Evolutionary conservation across 2,797 vertebrate species (phyloP), one percentile per base, ranked within the genome.

Genomic region (Siniperca undulata): DNA sequence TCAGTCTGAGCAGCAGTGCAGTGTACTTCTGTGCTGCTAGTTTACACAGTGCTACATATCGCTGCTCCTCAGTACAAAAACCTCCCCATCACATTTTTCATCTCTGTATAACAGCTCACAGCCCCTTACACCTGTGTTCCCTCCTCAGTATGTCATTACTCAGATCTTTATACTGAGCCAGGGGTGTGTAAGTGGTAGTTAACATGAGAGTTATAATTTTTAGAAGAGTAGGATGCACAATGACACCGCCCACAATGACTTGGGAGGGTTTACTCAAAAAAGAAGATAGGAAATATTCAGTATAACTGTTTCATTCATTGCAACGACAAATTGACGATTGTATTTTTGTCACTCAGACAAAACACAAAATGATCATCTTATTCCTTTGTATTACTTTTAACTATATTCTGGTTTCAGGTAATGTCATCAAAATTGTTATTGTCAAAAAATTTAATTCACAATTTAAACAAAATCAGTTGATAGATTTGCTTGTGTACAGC

Each of bases 41-140:
- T 69, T 52, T 56, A 14, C 88, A 91, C 88, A 78, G 82, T 91
- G 77, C 4, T 20, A 27, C 19, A 64, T 36, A 19, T 34, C 44
- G 20, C 64, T 56, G 42, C 20, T 53, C 19, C 40, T 77, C 70
- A 61, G 7, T 24, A 88, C 86, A 30, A 77, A 70, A 70, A 69
- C 75, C 58, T 64, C 3, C 38, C 0, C 7, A 30, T 46, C 0
- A 20, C 7, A 38, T 38, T 53, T 52, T 16, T 2, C 34, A 38
- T 79, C 16, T 66, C 5, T 61, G 3, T 22, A 2, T 60, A 9
- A 34, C 9, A 60, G 5, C 40, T 38, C 13, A 38, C 24, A 66
- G 27, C 10, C 30, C 11, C 13, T 30, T n/a, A 61, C 85, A 87
- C 55, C 82, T 89, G 85, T 19, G 6, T 14, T 22, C 7, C 19